Percentiles rank a stretch among this genome's conserved stretches.
Conservation (phyloP, 2,113 vertebrate species). For the Dicentrarchus labrax region DNA sequence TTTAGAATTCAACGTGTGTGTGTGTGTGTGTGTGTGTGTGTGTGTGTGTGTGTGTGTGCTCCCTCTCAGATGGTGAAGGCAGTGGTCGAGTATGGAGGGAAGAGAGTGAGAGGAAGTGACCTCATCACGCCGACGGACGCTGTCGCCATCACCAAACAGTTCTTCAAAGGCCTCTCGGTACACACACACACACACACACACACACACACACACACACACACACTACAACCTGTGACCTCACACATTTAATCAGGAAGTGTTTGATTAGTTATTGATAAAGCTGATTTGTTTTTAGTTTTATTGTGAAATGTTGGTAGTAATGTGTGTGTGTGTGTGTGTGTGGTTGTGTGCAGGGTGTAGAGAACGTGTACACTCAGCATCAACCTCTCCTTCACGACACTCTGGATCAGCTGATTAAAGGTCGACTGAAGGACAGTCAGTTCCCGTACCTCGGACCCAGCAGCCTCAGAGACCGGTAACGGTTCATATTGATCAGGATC, state of each 20-base stretch:
- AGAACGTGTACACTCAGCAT: slow-evolving; percentile 97
- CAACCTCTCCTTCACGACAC: slow-evolving; percentile 95
- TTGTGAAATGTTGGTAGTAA: not conserved
- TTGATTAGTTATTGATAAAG: no score
- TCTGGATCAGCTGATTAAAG: slow-evolving; percentile 96
- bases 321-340: slow-evolving; percentile 6
- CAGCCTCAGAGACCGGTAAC: slow-evolving; percentile 84
- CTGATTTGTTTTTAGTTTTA: not conserved
- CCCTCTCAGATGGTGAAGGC: slow-evolving; percentile 89
- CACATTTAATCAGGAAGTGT: no score
- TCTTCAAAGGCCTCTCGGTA: slow-evolving; percentile 98
- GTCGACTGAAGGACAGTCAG: slow-evolving; percentile 93
- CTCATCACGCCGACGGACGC: slow-evolving; percentile 94
- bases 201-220: slow-evolving; percentile 1
- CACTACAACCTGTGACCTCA: no score
- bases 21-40: slow-evolving; percentile 2
- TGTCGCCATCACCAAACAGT: slow-evolving; percentile 97
- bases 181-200: slow-evolving; percentile 23
- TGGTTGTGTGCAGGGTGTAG: slow-evolving; percentile 88
- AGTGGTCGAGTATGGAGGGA: slow-evolving; percentile 94
- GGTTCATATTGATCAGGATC: no score
- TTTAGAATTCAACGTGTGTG: not conserved
- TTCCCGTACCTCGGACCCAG: slow-evolving; percentile 95
- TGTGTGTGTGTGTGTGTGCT: not conserved
- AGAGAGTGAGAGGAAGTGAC: slow-evolving; percentile 92